Conservation (phyloP, 2,888 invertebrate species). For the Callyntrura sp. region DNA sequence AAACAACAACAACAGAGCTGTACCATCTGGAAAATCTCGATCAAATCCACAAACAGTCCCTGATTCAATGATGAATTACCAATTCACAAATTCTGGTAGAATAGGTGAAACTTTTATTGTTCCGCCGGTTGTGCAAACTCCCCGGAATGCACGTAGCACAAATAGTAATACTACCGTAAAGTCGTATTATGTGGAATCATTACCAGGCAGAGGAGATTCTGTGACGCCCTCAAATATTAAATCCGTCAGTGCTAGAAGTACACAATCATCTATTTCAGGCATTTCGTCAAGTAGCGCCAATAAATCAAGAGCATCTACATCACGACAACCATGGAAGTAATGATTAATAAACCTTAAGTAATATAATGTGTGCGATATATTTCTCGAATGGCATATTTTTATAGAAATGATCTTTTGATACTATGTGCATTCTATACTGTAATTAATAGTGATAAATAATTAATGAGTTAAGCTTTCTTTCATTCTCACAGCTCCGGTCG, state of each 20-base stretch:
- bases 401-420: background rate
- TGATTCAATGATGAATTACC: background rate
- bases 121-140: background rate
- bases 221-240: background rate
- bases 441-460: background rate
- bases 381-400: background rate
- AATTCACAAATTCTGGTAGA: background rate
- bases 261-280: slow-evolving; percentile 17
- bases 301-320: slow-evolving; percentile 17
- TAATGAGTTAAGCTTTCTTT: slow-evolving; percentile 4
- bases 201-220: slow-evolving; percentile 17
- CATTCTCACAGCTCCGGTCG: slow-evolving; percentile 8
- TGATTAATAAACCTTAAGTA: background rate
- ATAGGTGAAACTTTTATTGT: slow-evolving; percentile 49
- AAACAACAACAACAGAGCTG: slow-evolving; percentile 51
- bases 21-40: slow-evolving; percentile 24
- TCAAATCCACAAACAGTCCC: background rate
- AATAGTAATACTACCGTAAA: background rate
- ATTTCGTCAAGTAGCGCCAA: background rate
- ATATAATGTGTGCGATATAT: background rate
- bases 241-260: slow-evolving; percentile 44
- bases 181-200: background rate
- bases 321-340: slow-evolving; percentile 55
- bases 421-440: no score
- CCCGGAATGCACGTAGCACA: background rate